Percentiles rank a stretch among this genome's conserved stretches.
phyloP scores from a whole-genome alignment of 2,113 vertebrate species.

The Phainopepla nitens region DNA sequence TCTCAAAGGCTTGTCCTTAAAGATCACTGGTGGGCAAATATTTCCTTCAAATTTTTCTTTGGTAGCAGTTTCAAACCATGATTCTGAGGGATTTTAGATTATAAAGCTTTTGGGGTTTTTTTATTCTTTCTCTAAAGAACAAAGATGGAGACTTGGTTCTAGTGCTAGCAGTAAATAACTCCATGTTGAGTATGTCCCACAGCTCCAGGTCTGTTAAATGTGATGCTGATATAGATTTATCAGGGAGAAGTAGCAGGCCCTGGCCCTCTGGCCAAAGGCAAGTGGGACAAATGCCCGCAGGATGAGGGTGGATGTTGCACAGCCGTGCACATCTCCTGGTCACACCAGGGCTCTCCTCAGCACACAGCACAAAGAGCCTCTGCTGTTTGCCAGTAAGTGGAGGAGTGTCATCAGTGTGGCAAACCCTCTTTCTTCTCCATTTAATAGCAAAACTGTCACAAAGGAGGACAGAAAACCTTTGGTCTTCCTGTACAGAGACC shows the following conservation, averaged over 20 bases:
- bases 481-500: background rate
- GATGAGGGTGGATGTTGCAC: background rate
- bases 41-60: background rate
- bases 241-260: background rate
- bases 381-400: background rate
- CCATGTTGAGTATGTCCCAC: rapidly evolving
- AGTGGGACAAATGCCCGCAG: background rate
- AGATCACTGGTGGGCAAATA: background rate
- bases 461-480: background rate
- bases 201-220: background rate
- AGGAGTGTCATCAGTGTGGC: background rate
- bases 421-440: background rate
- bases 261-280: background rate
- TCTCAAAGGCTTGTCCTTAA: background rate
- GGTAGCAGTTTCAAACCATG: background rate
- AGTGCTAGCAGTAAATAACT: background rate
- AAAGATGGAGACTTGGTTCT: background rate
- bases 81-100: background rate
- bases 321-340: background rate
- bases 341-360: background rate
- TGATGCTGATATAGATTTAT: background rate
- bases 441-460: background rate
- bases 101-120: background rate
- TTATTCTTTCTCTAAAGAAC: background rate
- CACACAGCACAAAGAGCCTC: background rate